Percentiles rank a stretch among this genome's conserved stretches.
phyloP scores from a whole-genome alignment of 1,140 invertebrate species.

The Tribolium castaneum region DNA sequence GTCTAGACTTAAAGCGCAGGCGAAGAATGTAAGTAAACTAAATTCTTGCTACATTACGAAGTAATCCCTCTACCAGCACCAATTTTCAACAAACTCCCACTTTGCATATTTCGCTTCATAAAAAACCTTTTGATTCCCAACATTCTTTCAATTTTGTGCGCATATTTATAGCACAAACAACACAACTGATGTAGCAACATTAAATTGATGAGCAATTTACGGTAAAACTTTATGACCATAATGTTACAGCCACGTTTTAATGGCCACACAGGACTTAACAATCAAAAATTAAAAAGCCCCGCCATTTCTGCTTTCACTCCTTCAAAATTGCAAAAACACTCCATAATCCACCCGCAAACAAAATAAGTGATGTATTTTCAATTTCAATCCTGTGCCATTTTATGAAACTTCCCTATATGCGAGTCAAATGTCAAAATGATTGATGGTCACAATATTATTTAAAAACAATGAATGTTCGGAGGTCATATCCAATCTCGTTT shows the following conservation, averaged over 20 bases:
- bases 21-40: constrained; percentile 6
- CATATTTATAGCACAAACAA: constrained; percentile 27
- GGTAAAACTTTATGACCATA: constrained; percentile 26
- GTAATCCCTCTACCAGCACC: neutral
- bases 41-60: neutral
- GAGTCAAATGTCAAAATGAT: neutral
- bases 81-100: neutral
- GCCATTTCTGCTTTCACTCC: neutral
- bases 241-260: constrained; percentile 20
- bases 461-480: neutral
- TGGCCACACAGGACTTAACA: constrained; percentile 19
- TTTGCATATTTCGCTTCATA: neutral
- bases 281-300: constrained; percentile 5
- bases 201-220: constrained; percentile 31
- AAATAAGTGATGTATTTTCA: neutral
- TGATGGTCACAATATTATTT: neutral
- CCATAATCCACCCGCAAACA: neutral
- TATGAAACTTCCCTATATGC: neutral
- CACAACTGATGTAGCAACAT: constrained; percentile 24
- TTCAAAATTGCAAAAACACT: neutral
- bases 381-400: neutral
- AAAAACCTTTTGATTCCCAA: constrained; percentile 10
- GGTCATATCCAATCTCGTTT: neutral
- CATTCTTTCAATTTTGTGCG: constrained; percentile 27
- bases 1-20: neutral